A percentile compares a stretch with the other conserved stretches of the same genome.
phyloP scores from a whole-genome alignment of 2,113 vertebrate genomes.

The Gadus macrocephalus region DNA sequence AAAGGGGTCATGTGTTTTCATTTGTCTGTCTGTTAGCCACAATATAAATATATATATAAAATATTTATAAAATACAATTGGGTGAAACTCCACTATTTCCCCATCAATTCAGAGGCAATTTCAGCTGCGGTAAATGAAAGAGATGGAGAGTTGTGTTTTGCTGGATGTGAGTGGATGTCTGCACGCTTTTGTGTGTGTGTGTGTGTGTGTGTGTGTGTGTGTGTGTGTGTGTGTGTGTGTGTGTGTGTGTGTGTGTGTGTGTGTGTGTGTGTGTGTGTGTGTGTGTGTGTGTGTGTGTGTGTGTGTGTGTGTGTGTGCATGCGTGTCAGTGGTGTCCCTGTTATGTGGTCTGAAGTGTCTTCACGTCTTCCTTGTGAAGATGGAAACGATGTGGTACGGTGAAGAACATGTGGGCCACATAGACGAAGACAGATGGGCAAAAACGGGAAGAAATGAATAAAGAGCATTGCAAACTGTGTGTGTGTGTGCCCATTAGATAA shows the following conservation, averaged over 20 bases:
- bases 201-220: no score
- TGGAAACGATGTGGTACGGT: no score
- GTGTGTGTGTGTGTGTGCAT: no score
- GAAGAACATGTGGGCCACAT: not conserved
- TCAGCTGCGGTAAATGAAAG: conserved; percentile 52
- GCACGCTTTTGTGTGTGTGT: no score
- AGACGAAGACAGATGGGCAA: not conserved
- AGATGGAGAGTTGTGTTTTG: conserved; percentile 48
- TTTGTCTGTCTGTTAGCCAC: conserved; percentile 45
- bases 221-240: conserved; percentile 11
- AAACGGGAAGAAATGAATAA: not conserved
- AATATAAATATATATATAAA: conserved; percentile 19
- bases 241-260: no score
- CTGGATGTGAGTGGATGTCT: conserved; percentile 33
- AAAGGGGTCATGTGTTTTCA: conserved; percentile 48
- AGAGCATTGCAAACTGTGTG: conserved; percentile 8
- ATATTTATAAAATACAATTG: conserved; percentile 36
- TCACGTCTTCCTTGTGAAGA: no score
- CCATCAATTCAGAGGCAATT: conserved; percentile 55
- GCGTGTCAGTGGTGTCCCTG: no score
- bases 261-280: no score
- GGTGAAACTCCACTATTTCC: conserved; percentile 58
- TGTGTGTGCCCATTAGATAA: not conserved
- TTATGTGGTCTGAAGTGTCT: no score
- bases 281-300: no score